Conservation (phyloP, 2,113 vertebrate species). For the Nothoprocta perdicaria region DNA sequence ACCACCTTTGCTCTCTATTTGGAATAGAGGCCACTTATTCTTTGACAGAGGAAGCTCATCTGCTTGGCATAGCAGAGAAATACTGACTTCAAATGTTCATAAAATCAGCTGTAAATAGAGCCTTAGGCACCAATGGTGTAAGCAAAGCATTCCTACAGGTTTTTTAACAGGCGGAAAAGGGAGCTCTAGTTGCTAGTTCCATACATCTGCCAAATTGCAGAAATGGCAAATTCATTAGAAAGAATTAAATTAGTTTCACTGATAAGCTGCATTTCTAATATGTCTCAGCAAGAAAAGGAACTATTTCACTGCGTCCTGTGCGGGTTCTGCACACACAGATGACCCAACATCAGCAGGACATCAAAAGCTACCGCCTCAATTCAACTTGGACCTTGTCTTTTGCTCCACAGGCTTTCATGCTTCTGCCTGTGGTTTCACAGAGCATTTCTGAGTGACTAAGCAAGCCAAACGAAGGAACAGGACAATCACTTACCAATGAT, state of each 20-base stretch:
- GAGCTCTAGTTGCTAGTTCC: background rate
- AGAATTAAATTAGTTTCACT: slow-evolving; percentile 11
- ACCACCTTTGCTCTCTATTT: background rate
- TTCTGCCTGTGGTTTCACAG: background rate
- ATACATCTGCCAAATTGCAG: background rate
- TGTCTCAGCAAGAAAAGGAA: background rate
- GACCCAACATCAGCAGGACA: rapidly evolving
- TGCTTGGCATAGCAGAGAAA: slow-evolving; percentile 19
- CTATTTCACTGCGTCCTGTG: background rate
- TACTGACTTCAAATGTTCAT: background rate
- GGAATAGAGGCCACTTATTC: background rate
- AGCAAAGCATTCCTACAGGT: background rate
- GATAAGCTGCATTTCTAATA: background rate
- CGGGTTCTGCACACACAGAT: background rate
- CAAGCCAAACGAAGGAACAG: background rate
- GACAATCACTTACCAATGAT: slow-evolving; percentile 86
- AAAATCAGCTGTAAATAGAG: slow-evolving; percentile 6
- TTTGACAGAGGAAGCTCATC: background rate
- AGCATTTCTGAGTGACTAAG: background rate
- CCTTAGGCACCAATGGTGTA: background rate
- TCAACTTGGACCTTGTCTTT: background rate
- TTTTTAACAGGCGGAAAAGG: background rate
- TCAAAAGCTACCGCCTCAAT: background rate
- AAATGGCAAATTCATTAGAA: background rate
- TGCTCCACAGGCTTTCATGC: background rate